A percentile compares a stretch with the other conserved stretches of the same genome.
Evolutionary conservation across 2,113 vertebrate genomes (phyloP).

Genomic region (Zonotrichia leucophrys): DNA sequence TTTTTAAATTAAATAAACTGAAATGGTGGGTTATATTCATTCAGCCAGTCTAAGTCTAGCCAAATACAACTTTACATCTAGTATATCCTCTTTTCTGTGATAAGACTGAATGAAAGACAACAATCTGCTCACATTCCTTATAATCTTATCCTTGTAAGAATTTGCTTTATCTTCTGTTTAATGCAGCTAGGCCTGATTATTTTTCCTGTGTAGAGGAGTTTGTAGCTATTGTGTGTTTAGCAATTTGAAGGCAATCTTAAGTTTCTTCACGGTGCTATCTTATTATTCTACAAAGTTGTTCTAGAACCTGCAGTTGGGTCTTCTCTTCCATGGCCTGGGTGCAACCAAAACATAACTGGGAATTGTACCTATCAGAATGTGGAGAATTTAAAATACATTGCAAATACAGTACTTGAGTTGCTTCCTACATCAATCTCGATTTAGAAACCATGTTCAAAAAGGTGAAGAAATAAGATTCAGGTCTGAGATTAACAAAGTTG

Average conservation of each 20-base stretch:
- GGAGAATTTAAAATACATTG: not conserved
- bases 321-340: not conserved
- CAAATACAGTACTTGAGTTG: not conserved
- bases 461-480: not conserved
- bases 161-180: conserved; percentile 20
- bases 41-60: not conserved
- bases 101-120: not conserved
- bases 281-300: not conserved
- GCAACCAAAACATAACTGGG: not conserved
- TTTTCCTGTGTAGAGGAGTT: not conserved
- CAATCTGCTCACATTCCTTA: not conserved
- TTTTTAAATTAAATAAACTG: conserved; percentile 33
- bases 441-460: not conserved
- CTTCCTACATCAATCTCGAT: not conserved
- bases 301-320: not conserved
- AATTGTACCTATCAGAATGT: not conserved
- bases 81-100: not conserved
- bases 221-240: not conserved
- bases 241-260: not conserved
- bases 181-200: not conserved
- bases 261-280: not conserved
- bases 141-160: not conserved
- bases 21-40: conserved; percentile 5
- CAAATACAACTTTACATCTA: not conserved
- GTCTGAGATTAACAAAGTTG: not conserved